Base-by-base conservation (phyloP, 2,113 vertebrate species). In the Mastomys natalensis region DNA sequence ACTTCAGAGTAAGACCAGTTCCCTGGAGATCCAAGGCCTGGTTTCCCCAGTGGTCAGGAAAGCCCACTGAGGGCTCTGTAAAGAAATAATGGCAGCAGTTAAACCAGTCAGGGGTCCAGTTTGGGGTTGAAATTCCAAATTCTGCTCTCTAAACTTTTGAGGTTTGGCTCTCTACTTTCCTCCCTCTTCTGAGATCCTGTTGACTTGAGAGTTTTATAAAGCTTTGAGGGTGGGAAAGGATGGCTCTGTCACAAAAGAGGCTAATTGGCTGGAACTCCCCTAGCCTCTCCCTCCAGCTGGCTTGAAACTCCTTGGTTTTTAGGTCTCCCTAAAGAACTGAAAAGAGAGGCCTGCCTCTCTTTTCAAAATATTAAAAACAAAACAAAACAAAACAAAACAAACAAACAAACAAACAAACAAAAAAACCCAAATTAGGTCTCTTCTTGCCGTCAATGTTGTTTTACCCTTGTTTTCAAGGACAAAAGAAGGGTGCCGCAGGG, bases 341-440 rank as follows among this genome's bases (percentile, higher is more conserved):
- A 92, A 51, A 55, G 86, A 87, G 62, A 72, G 86, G 86, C 66
- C 26, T 94, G 89, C 66, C n/a, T 96, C 89, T 94, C 81, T 93
- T 96, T 91, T 91, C 89, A 97, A 91, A 96, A 95, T 95, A 97
- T 96, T 95, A 97, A 97, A 95, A 97, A 97, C 96, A n/a, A n/a
- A n/a, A n/a, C n/a, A n/a, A n/a, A n/a, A n/a, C n/a, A n/a, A n/a
- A n/a, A n/a, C n/a, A n/a, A n/a, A n/a, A n/a, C n/a, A n/a, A n/a
- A n/a, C n/a, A n/a, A n/a, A n/a, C n/a, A n/a, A n/a, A n/a, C n/a
- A n/a, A n/a, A n/a, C n/a, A n/a, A n/a, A n/a, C 77, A 93, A 97
- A 94, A 74, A 78, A 96, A 98, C 96, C 96, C 92, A 98, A 93
- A 97, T 97, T 40, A 95, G 51, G 12, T 62, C 86, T 60, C 92